Percentiles rank a stretch among this genome's conserved stretches.
Conservation (phyloP, 2,113 vertebrate species). For the Hiodon tergisus region DNA sequence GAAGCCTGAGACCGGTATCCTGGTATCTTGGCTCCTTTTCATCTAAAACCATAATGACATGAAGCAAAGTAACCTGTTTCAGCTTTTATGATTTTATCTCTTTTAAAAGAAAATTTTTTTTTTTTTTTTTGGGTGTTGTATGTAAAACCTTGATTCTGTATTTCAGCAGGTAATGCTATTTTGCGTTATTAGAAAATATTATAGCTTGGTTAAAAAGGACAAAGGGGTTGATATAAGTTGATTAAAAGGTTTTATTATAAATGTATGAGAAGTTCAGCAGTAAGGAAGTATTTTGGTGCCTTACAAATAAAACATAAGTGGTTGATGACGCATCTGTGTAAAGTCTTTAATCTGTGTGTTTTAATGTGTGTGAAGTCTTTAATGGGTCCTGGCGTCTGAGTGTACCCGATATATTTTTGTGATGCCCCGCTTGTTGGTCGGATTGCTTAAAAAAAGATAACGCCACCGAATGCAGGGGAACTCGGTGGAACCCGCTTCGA, state of each 20-base stretch:
- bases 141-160: constrained; percentile 66
- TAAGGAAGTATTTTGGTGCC: constrained; percentile 71
- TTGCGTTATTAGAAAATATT: constrained; percentile 55
- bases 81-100: constrained; percentile 63
- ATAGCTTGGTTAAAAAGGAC: constrained; percentile 58
- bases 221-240: constrained; percentile 27
- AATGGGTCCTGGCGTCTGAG: not conserved
- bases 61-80: constrained; percentile 60
- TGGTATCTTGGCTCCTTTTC: constrained; percentile 12
- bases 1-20: constrained; percentile 9
- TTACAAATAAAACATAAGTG: constrained; percentile 58
- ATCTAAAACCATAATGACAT: constrained; percentile 33
- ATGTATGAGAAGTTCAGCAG: constrained; percentile 65
- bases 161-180: constrained; percentile 55
- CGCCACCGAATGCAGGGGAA: too few relatives aligned
- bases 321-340: constrained; percentile 55
- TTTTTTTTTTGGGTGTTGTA: constrained; percentile 64
- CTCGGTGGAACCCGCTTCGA: too few relatives aligned
- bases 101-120: constrained; percentile 57
- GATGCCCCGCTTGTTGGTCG: not conserved
- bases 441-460: too few relatives aligned
- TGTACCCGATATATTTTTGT: not conserved
- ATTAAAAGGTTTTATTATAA: constrained; percentile 60
- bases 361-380: constrained; percentile 2
- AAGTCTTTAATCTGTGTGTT: constrained; percentile 8